Evolutionary conservation across 2,888 invertebrate species (phyloP), one percentile per base, ranked within the genome.

Genomic region (Melinaea marsaeus): DNA sequence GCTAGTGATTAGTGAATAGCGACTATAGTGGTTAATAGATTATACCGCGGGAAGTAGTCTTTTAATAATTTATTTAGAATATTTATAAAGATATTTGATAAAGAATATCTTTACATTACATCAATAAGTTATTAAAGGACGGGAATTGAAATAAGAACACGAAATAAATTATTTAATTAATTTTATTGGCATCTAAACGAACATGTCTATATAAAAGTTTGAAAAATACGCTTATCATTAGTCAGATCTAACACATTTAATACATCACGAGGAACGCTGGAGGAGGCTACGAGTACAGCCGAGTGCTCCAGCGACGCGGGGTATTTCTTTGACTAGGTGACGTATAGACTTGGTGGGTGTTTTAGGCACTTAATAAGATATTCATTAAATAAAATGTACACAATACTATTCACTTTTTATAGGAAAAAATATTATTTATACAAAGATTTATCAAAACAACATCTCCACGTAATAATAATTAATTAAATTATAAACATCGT

Each of bases 161-260:
- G 67, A 61, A 60, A 61, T 74, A 58, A 64, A 61, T 75, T 70
- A 70, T 70, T 7, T 42, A 11, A 42, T 73, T 75, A 72, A 76
- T 81, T 82, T 85, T 81, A 78, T 83, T 77, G 77, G 79, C 77
- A 77, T 77, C 77, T 80, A 84, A 76, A 75, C 70, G 69, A 79
- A 78, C 76, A 75, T 77, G 75, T 77, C 83, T 85, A 86, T 85
- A 86, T 80, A 86, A 86, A 86, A 85, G 78, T 79, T 78, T 79
- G 72, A 76, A 79, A 79, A 79, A 76, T 77, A 76, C 72, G 74
- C 75, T 73, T 71, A 69, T 72, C 57, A 46, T 51, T 56, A 61
- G n/a, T 57, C 45, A 47, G 46, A 33, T 65, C 62, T 62, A 33
- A 62, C 54, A 63, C 57, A 59, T 63, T 55, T 63, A 58, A 55